These are phyloP conservation scores for Drosophila sucinea DNA, from an alignment of 1,140 invertebrate genomes.

Conservation along the genomic window DNA sequence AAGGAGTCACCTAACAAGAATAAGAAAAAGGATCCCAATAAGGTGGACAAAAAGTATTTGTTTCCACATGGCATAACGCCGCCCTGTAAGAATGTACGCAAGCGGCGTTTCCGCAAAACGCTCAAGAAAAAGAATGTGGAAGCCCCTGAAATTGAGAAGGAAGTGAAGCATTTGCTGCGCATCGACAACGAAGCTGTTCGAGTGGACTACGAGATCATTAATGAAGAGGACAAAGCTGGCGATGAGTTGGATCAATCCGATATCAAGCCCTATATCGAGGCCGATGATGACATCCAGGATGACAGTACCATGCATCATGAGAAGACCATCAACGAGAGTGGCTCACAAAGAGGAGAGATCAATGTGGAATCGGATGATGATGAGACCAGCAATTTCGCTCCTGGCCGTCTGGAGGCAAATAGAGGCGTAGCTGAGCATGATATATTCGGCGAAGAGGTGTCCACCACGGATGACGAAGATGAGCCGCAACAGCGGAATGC, in stretches of 20 bases:
- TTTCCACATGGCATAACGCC: conserved; percentile 97
- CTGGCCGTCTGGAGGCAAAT: conserved; percentile 63
- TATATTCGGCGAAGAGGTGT: conserved; percentile 94
- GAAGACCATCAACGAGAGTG: conserved; percentile 59
- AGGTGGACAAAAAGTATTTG: conserved; percentile 97
- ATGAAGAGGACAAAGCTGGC: conserved; percentile 89
- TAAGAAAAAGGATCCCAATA: conserved; percentile 95
- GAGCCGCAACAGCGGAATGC: conserved; percentile 84
- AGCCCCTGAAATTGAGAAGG: conserved; percentile 98
- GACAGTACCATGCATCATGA: conserved; percentile 63
- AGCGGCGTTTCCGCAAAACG: conserved; percentile 96
- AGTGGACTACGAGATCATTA: conserved; percentile 96
- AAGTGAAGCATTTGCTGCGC: conserved; percentile 94
- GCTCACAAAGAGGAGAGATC: conserved; percentile 67
- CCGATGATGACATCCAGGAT: conserved; percentile 83
- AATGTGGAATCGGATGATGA: conserved; percentile 81
- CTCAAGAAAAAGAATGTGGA: conserved; percentile 98
- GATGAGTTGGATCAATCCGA: conserved; percentile 80
- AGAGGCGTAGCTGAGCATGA: conserved; percentile 88
- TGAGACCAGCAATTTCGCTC: conserved; percentile 70
- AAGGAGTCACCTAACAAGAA: conserved; percentile 93
- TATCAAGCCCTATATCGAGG: conserved; percentile 85
- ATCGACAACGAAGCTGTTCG: conserved; percentile 96
- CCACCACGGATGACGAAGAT: conserved; percentile 92
- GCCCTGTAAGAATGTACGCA: conserved; percentile 97